Evolutionary conservation across 2,888 invertebrate genomes (phyloP).

Genomic region (Limnephilus marmoratus): DNA sequence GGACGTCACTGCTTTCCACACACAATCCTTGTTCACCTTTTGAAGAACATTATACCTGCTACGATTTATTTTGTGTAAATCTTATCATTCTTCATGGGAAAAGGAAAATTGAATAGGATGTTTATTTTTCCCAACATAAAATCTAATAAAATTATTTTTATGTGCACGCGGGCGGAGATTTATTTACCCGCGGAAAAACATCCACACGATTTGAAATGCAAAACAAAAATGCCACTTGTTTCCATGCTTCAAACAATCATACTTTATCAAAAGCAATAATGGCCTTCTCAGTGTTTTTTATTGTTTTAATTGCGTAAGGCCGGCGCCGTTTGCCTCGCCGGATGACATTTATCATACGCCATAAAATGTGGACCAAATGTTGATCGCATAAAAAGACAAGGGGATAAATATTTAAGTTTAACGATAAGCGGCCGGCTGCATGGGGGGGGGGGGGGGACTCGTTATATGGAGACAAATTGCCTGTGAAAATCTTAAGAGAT

Average conservation of each 20-base stretch:
- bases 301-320: conserved; percentile 50
- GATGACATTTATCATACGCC: conserved; percentile 62
- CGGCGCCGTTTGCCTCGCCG: conserved; percentile 53
- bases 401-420: conserved; percentile 65
- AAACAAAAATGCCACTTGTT: not conserved
- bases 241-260: conserved; percentile 33
- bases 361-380: conserved; percentile 62
- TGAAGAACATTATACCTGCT: not conserved
- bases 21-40: not conserved
- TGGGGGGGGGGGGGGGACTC: conserved; percentile 54
- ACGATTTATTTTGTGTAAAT: not conserved
- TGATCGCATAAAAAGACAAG: conserved; percentile 59
- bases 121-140: not conserved
- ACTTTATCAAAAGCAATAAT: conserved; percentile 41
- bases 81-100: not conserved
- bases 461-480: conserved; percentile 65
- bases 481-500: conserved; percentile 65
- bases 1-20: not conserved
- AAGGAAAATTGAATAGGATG: not conserved
- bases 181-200: not conserved
- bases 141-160: not conserved
- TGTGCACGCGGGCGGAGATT: not conserved
- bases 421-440: conserved; percentile 56
- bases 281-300: conserved; percentile 40
- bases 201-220: not conserved